phyloP scores from a whole-genome alignment of 1,140 invertebrate species.

The Drosophila asahinai region DNA sequence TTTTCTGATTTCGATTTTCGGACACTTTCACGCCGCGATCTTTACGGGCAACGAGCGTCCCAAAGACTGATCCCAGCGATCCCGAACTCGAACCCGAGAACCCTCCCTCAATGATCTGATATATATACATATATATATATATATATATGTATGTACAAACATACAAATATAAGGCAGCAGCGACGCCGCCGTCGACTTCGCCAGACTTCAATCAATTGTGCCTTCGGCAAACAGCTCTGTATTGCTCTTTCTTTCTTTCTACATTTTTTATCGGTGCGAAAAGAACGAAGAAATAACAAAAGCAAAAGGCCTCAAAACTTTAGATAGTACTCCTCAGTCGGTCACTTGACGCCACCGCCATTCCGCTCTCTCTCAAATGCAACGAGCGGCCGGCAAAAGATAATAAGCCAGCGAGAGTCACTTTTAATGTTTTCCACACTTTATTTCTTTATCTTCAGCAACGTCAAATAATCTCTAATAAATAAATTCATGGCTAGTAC shows the following conservation, averaged over 20 bases:
- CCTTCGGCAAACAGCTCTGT: constrained; percentile 12
- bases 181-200: constrained; percentile 16
- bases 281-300: constrained; percentile 1
- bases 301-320: constrained; percentile 17
- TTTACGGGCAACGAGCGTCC: constrained; percentile 47
- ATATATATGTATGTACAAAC: background rate
- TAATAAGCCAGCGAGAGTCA: constrained; percentile 9
- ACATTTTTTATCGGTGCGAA: constrained; percentile 24
- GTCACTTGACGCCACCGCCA: constrained; percentile 4
- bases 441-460: too few relatives aligned
- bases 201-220: constrained; percentile 26
- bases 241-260: constrained; percentile 27
- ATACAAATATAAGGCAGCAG: background rate
- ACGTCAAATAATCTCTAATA: too few relatives aligned
- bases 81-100: constrained; percentile 53
- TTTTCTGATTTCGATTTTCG: background rate
- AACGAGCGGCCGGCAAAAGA: background rate
- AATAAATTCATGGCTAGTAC: too few relatives aligned
- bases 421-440: background rate
- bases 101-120: constrained; percentile 33
- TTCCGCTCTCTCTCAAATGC: constrained; percentile 19
- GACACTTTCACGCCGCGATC: constrained; percentile 49
- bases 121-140: constrained; percentile 26
- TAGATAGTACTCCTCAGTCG: constrained; percentile 17
- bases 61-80: constrained; percentile 66